Percentiles rank a stretch among this genome's conserved stretches.
phyloP scores from a whole-genome alignment of 2,113 vertebrate species.

The Oenanthe melanoleuca region DNA sequence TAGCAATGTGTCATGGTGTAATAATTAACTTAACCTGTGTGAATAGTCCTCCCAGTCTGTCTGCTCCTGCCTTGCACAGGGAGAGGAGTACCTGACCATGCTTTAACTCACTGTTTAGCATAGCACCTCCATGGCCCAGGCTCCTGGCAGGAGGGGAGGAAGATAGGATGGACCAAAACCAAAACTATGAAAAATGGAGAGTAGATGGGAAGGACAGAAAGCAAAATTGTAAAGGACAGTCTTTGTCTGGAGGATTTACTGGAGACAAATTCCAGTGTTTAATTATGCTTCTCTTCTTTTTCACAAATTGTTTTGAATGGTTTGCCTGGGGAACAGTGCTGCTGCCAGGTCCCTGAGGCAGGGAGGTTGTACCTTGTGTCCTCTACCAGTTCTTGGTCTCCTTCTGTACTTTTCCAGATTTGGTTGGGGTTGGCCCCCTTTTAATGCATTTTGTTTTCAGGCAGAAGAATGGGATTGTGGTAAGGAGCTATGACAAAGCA shows the following conservation, averaged over 20 bases:
- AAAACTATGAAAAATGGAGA: background rate
- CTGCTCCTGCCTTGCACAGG: background rate
- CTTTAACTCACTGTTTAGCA: background rate
- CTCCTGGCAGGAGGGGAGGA: background rate
- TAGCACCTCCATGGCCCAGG: background rate
- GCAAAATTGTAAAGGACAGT: background rate
- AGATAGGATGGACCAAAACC: background rate
- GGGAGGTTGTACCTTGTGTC: background rate
- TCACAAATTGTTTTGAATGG: accelerated
- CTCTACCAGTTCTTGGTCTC: background rate
- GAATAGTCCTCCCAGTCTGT: background rate
- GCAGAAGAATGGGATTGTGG: background rate
- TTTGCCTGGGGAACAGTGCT: background rate
- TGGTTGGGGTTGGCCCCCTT: background rate
- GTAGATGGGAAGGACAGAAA: background rate
- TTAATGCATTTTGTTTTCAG: background rate
- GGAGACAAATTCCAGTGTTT: background rate
- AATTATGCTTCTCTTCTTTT: background rate
- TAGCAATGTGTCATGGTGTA: accelerated
- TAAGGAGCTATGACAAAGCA: background rate
- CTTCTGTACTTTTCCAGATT: background rate
- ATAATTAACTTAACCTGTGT: background rate
- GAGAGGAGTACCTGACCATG: background rate
- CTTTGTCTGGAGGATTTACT: background rate
- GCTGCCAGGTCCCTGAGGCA: background rate